phyloP scores from a whole-genome alignment of 2,797 vertebrate genomes.

The Lagocephalus sceleratus region DNA sequence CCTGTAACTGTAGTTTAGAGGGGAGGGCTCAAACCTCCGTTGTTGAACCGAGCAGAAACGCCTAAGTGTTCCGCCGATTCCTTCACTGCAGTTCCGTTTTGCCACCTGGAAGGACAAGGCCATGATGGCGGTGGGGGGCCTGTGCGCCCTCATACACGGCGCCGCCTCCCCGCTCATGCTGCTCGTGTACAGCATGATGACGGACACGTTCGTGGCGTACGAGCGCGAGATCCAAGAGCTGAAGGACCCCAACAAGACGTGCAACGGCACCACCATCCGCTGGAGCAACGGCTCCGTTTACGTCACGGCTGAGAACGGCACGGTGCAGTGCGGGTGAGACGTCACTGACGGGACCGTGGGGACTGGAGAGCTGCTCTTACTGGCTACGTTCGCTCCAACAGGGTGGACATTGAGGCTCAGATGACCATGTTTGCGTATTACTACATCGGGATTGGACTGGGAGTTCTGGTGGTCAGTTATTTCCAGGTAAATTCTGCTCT shows the following conservation, averaged over 20 bases:
- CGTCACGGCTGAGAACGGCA: slow-evolving; percentile 55
- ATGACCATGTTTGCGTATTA: slow-evolving; percentile 81
- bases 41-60: too few relatives aligned
- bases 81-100: slow-evolving; percentile 83
- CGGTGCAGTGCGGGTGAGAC: slow-evolving; percentile 73
- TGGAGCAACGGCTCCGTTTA: slow-evolving; percentile 83
- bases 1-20: not conserved
- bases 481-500: slow-evolving; percentile 70
- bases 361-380: not conserved
- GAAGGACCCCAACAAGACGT: slow-evolving; percentile 80
- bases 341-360: slow-evolving; percentile 5
- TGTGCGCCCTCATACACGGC: slow-evolving; percentile 88
- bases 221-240: slow-evolving; percentile 86
- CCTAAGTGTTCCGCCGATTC: too few relatives aligned
- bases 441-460: slow-evolving; percentile 75
- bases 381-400: slow-evolving; percentile 42
- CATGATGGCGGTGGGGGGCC: slow-evolving; percentile 85
- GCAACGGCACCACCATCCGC: slow-evolving; percentile 81
- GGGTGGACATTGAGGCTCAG: slow-evolving; percentile 75
- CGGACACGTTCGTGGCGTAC: slow-evolving; percentile 89
- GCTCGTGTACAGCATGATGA: slow-evolving; percentile 87
- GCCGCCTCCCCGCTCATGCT: slow-evolving; percentile 83
- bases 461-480: slow-evolving; percentile 73
- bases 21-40: not conserved
- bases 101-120: slow-evolving; percentile 79